Conservation (phyloP, 2,113 vertebrate genomes). For the Takifugu bimaculatus region DNA sequence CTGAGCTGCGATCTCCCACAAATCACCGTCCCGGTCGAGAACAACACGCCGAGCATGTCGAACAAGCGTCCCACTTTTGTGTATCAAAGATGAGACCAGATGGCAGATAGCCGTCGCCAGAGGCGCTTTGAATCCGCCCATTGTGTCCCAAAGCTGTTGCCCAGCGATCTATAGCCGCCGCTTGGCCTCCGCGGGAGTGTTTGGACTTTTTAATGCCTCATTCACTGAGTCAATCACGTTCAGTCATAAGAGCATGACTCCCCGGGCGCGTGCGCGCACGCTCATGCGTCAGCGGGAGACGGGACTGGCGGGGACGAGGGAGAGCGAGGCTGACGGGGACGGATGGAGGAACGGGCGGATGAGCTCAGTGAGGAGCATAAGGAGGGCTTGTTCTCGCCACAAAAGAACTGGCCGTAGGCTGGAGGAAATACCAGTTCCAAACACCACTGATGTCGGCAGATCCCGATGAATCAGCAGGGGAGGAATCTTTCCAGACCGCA, state of each 20-base stretch:
- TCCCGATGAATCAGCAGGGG: conserved; percentile 64
- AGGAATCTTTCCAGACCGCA: conserved; percentile 65
- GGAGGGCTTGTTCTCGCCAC: conserved; percentile 68
- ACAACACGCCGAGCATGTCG: conserved; percentile 45
- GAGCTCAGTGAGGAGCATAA: conserved; percentile 70
- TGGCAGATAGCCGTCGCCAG: conserved; percentile 59
- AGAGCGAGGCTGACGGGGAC: conserved; percentile 49
- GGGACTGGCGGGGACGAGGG: conserved; percentile 30
- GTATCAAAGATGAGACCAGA: conserved; percentile 70
- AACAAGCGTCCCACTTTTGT: conserved; percentile 60
- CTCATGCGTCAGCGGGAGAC: conserved; percentile 56
- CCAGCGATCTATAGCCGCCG: conserved; percentile 59
- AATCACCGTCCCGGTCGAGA: conserved; percentile 46
- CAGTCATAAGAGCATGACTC: conserved; percentile 70
- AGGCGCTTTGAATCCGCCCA: conserved; percentile 64
- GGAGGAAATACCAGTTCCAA: conserved; percentile 71
- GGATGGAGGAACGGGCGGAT: conserved; percentile 59
- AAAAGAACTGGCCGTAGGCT: conserved; percentile 71
- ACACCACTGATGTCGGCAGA: conserved; percentile 63
- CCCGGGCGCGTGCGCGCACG: conserved; percentile 37
- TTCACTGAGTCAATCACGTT: conserved; percentile 63
- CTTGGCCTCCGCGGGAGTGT: conserved; percentile 44
- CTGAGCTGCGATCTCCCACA: conserved; percentile 54
- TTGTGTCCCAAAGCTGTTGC: conserved; percentile 63
- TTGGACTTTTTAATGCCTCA: conserved; percentile 57